Evolutionary conservation across 2,113 vertebrate genomes (phyloP).

Genomic region (Emberiza fucata): DNA sequence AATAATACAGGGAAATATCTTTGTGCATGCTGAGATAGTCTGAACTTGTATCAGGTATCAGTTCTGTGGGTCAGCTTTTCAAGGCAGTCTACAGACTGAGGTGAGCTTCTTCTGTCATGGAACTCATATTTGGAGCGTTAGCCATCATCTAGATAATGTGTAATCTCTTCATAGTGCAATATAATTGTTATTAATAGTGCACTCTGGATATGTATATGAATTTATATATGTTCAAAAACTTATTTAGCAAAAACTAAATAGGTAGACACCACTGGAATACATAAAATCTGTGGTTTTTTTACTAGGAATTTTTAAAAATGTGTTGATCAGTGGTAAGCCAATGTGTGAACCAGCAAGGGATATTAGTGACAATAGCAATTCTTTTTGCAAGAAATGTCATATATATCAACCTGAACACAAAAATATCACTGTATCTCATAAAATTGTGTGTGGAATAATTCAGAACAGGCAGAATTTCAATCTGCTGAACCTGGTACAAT

Average conservation of each 20-base stretch:
- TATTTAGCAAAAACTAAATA: background rate
- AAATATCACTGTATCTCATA: background rate
- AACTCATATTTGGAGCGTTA: background rate
- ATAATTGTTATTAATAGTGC: background rate
- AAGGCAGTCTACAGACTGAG: background rate
- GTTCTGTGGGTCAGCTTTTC: background rate
- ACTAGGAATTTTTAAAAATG: background rate
- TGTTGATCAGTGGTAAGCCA: background rate
- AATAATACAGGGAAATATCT: background rate
- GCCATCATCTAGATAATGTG: background rate
- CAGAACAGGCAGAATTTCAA: background rate
- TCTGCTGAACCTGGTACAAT: background rate
- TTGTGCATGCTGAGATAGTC: background rate
- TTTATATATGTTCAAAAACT: background rate
- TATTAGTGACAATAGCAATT: background rate
- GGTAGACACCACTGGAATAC: background rate
- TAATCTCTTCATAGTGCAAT: background rate
- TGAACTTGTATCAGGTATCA: background rate
- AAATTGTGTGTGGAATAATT: background rate
- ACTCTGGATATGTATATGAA: background rate
- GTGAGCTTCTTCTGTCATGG: background rate
- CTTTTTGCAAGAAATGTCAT: background rate
- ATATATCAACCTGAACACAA: background rate
- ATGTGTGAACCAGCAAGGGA: background rate
- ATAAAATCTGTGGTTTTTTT: fast-evolving